Percentiles rank a stretch among this genome's conserved stretches.
Evolutionary conservation across 2,113 vertebrate species (phyloP).

Genomic region (Macquaria australasica): DNA sequence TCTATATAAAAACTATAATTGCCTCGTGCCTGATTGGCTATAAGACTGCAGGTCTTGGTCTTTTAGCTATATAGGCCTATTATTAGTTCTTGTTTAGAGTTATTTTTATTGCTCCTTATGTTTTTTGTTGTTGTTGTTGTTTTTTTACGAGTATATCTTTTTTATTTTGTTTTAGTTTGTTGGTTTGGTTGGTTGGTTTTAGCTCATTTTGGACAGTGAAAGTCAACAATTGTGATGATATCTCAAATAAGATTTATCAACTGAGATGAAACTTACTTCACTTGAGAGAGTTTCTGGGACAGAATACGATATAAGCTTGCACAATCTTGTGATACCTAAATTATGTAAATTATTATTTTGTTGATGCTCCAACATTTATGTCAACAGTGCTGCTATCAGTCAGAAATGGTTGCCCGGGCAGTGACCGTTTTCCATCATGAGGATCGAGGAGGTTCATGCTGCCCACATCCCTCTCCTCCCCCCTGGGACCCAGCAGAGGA

Average conservation of each 20-base stretch:
- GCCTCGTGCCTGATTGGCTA: no score
- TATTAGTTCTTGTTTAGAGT: neutral
- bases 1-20: no score
- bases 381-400: constrained; percentile 31
- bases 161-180: neutral
- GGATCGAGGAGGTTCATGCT: constrained; percentile 45
- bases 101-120: neutral
- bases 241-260: neutral
- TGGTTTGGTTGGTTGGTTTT: neutral
- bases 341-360: neutral
- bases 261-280: neutral
- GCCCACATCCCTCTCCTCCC: constrained; percentile 39
- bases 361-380: neutral
- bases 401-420: constrained; percentile 71
- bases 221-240: neutral
- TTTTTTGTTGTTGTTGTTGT: neutral
- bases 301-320: neutral
- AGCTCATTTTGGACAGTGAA: neutral
- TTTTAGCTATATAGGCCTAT: neutral
- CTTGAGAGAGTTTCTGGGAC: neutral
- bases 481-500: constrained; percentile 88
- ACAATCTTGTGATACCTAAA: neutral
- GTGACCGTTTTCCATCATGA: constrained; percentile 59
- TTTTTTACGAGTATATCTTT: neutral
- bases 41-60: neutral